phyloP scores from a whole-genome alignment of 2,888 invertebrate genomes.

The Drosophila limbata region DNA sequence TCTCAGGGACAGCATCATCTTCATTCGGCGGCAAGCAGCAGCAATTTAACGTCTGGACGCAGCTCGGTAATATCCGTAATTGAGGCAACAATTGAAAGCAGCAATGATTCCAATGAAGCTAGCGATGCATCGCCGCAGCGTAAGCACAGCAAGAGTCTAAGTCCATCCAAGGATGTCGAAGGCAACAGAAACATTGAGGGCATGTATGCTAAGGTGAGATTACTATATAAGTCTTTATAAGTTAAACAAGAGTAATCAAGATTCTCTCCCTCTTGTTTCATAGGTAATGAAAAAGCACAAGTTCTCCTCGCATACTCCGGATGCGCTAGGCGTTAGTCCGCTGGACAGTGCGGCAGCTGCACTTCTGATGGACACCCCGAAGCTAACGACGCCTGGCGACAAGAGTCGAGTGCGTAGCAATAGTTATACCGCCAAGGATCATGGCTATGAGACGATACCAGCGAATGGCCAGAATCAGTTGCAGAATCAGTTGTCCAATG shows the following conservation, averaged over 20 bases:
- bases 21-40: slow-evolving; percentile 79
- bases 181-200: slow-evolving; percentile 90
- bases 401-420: slow-evolving; percentile 85
- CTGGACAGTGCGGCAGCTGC: slow-evolving; percentile 79
- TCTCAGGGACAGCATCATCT: slow-evolving; percentile 59
- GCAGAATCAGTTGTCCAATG: slow-evolving; percentile 58
- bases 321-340: slow-evolving; percentile 74
- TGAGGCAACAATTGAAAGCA: slow-evolving; percentile 73
- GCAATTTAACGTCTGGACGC: slow-evolving; percentile 84
- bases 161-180: slow-evolving; percentile 90
- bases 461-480: slow-evolving; percentile 73
- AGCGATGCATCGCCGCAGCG: slow-evolving; percentile 78
- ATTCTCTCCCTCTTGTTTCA: background rate
- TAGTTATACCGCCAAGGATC: slow-evolving; percentile 86
- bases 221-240: too few species aligned
- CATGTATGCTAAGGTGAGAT: slow-evolving; percentile 94
- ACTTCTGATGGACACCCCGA: slow-evolving; percentile 67
- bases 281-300: slow-evolving; percentile 86
- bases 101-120: slow-evolving; percentile 72
- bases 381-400: slow-evolving; percentile 85
- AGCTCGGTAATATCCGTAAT: slow-evolving; percentile 85
- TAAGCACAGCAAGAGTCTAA: slow-evolving; percentile 85
- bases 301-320: slow-evolving; percentile 77
- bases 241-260: too few species aligned
- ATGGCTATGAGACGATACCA: slow-evolving; percentile 88